Conservation (phyloP, 2,888 invertebrate species). For the Phlogophora meticulosa region DNA sequence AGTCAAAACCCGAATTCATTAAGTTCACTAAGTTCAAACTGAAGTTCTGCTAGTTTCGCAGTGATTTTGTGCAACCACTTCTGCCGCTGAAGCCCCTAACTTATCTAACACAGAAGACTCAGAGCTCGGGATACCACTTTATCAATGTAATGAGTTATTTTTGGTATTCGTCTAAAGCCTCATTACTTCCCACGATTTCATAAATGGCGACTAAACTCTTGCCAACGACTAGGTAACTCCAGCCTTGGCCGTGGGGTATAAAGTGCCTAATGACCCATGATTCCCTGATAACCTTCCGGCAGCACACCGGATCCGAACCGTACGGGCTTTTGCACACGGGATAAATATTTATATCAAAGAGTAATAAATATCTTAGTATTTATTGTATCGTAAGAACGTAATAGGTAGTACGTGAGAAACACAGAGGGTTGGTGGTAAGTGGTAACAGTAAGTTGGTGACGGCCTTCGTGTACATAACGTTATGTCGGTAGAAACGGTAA, state of each 20-base stretch:
- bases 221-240: conserved; percentile 16
- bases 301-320: conserved; percentile 33
- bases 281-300: conserved; percentile 46
- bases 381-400: not conserved
- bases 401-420: too few relatives aligned
- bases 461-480: too few relatives aligned
- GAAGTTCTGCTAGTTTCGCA: too few relatives aligned
- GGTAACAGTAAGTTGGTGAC: too few relatives aligned
- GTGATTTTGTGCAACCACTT: not conserved
- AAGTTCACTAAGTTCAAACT: too few relatives aligned
- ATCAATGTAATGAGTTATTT: not conserved
- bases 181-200: conserved; percentile 10
- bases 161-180: not conserved
- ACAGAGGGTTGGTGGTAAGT: too few relatives aligned
- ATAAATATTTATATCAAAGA: conserved; percentile 19
- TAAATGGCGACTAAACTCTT: conserved; percentile 14
- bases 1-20: too few relatives aligned
- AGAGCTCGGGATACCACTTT: too few relatives aligned
- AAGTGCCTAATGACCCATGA: conserved; percentile 39
- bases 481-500: too few relatives aligned
- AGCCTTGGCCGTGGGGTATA: not conserved
- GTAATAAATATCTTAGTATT: conserved; percentile 6
- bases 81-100: too few relatives aligned
- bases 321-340: conserved; percentile 27
- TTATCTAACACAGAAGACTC: too few relatives aligned